Evolutionary conservation across 2,888 invertebrate species (phyloP).

Genomic region (Macrophya alboannulata): DNA sequence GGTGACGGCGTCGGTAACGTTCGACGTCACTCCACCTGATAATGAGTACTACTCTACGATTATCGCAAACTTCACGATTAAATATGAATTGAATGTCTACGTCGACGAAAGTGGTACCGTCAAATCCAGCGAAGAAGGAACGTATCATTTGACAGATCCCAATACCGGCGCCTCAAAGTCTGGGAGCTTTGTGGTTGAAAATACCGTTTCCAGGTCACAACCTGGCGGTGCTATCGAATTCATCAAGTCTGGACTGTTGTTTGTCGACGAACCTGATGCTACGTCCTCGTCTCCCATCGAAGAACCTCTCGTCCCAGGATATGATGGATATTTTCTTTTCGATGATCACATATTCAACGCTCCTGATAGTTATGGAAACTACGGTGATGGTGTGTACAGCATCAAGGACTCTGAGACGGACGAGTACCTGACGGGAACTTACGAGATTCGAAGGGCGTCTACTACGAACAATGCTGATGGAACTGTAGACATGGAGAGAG

Average conservation of each 20-base stretch:
- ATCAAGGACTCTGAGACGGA: not conserved
- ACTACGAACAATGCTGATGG: not conserved
- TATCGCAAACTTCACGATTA: not conserved
- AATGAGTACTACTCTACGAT: not conserved
- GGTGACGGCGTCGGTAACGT: not conserved
- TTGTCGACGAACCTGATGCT: not conserved
- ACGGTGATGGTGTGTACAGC: not conserved
- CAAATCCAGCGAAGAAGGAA: constrained; percentile 7
- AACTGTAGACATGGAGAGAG: not conserved
- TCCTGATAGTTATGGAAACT: constrained; percentile 25
- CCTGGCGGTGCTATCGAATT: not conserved
- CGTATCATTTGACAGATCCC: constrained; percentile 16
- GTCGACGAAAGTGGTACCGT: not conserved
- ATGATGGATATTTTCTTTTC: constrained; percentile 10
- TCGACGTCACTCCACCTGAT: not conserved
- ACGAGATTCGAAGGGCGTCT: not conserved
- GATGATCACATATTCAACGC: not conserved
- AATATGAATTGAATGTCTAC: not conserved
- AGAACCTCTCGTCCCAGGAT: not conserved
- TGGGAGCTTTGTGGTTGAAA: constrained; percentile 7
- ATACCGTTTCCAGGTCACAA: constrained; percentile 1
- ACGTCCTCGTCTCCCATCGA: not conserved
- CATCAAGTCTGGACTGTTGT: constrained; percentile 28
- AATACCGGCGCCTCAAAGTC: not conserved
- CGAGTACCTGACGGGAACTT: not conserved